Conservation (phyloP, 2,888 invertebrate genomes). For the Drosophila kuntzei region DNA sequence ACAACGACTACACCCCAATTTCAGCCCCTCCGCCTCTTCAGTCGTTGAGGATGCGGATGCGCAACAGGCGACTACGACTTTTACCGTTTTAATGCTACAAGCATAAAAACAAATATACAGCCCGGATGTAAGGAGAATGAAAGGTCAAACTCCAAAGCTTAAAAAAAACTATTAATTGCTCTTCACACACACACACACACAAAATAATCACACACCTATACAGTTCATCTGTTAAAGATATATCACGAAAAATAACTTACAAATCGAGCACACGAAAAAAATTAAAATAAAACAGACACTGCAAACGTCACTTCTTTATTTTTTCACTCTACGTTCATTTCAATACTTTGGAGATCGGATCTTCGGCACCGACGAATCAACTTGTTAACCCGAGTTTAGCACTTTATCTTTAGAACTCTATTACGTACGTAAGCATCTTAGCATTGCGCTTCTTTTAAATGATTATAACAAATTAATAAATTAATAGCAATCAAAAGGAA, state of each 20-base stretch:
- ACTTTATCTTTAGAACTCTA: conserved; percentile 10
- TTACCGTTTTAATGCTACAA: conserved; percentile 54
- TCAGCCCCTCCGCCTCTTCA: conserved; percentile 32
- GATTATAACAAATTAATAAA: conserved; percentile 28
- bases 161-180: conserved; percentile 19
- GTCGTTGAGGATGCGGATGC: conserved; percentile 50
- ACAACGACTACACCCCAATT: conserved; percentile 69
- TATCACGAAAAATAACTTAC: conserved; percentile 39
- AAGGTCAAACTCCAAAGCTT: conserved; percentile 56
- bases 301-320: conserved; percentile 66
- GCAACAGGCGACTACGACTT: conserved; percentile 66
- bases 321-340: conserved; percentile 61
- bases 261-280: conserved; percentile 33
- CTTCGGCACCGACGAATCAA: conserved; percentile 38
- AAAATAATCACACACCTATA: background rate
- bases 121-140: conserved; percentile 31
- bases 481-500: conserved; percentile 42
- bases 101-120: conserved; percentile 23
- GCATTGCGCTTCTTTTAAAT: conserved; percentile 18
- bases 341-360: conserved; percentile 64
- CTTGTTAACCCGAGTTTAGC: conserved; percentile 17
- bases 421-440: conserved; percentile 21
- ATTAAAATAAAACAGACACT: conserved; percentile 47
- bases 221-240: conserved; percentile 22
- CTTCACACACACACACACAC: conserved; percentile 3